Conservation (phyloP, 2,888 invertebrate species). For the Ectemnius lituratus region DNA sequence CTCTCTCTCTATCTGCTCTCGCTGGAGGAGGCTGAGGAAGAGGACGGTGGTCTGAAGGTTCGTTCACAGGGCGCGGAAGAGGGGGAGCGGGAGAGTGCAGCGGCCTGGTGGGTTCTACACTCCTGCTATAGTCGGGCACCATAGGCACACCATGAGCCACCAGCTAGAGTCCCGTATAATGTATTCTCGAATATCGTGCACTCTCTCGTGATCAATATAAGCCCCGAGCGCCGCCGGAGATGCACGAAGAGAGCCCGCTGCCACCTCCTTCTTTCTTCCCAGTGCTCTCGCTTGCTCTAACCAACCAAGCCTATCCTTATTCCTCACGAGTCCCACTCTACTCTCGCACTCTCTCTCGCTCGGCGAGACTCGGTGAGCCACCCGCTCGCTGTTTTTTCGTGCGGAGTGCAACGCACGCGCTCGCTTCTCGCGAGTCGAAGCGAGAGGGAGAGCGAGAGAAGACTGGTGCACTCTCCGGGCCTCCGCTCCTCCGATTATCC, state of each 20-base stretch:
- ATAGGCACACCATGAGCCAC: conserved; percentile 60
- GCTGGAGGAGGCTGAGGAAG: conserved; percentile 2
- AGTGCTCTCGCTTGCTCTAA: conserved; percentile 26
- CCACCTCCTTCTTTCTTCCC: conserved; percentile 52
- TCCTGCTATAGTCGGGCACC: conserved; percentile 37
- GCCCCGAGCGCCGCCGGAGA: conserved; percentile 71
- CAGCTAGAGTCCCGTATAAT: conserved; percentile 65
- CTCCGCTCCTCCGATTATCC: conserved; percentile 49
- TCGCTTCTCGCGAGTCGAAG: no score
- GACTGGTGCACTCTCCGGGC: no score
- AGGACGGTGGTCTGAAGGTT: conserved; percentile 28
- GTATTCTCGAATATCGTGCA: conserved; percentile 71
- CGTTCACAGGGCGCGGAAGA: conserved; percentile 18
- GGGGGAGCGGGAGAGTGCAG: conserved; percentile 55
- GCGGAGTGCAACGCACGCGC: conserved; percentile 61
- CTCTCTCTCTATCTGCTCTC: no score
- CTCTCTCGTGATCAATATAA: conserved; percentile 76
- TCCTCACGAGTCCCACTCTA: not conserved
- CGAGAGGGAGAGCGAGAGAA: conserved; percentile 56
- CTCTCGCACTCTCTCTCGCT: not conserved
- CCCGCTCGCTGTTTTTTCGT: conserved; percentile 54
- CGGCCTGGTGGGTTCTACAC: conserved; percentile 63
- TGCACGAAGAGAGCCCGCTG: conserved; percentile 64
- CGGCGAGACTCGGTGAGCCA: not conserved
- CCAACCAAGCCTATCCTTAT: not conserved